Base-by-base conservation (phyloP, 2,113 vertebrate species). In the Tiliqua scincoides region DNA sequence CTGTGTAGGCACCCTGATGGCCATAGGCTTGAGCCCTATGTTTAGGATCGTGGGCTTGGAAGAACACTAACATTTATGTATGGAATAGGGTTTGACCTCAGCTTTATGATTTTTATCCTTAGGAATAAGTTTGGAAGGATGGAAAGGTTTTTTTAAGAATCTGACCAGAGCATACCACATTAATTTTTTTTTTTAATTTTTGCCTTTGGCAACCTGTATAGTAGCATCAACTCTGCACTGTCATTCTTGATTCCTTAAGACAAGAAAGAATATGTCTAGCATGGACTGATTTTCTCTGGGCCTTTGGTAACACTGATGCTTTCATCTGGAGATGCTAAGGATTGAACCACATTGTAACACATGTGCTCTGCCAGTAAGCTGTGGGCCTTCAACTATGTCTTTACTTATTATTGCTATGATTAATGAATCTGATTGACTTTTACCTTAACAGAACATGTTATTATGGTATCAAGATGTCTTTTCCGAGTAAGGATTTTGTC, bases 401-500 rank as follows among this genome's bases (percentile, higher is more conserved):
- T 27, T 54, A 8, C 14, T 77, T 59, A 77, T 32, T 77, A n/a
- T 35, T 78, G 75, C n/a, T 8, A 57, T 59, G 43, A 59, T 78
- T 59, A 59, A 78, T 59, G 8, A 20, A 35, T 18, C 54, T 77
- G 68, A 82, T 54, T 52, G 4, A 75, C n/a, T 79, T 0, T 32
- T 0, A 73, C 27, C 57, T 23, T n/a, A 93, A 77, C 23, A 3
- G 10, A 93, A 4, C 3, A 25, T 89, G 85, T 83, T 43, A 30
- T 80, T 71, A 15, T 21, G 85, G 74, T 74, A 8, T 43, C 63
- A 6, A 85, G 2, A n/a, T 85, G 62, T 1, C 23, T 1, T 72
- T 91, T 89, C 54, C 83, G 76, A 76, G 80, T 68, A 73, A 17
- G 84, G 81, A 83, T 76, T 18, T 73, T 79, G 5, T 79, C 30